These are phyloP conservation scores for Alcedo atthis DNA, from an alignment of 2,797 vertebrate genomes.

Conservation along the genomic window DNA sequence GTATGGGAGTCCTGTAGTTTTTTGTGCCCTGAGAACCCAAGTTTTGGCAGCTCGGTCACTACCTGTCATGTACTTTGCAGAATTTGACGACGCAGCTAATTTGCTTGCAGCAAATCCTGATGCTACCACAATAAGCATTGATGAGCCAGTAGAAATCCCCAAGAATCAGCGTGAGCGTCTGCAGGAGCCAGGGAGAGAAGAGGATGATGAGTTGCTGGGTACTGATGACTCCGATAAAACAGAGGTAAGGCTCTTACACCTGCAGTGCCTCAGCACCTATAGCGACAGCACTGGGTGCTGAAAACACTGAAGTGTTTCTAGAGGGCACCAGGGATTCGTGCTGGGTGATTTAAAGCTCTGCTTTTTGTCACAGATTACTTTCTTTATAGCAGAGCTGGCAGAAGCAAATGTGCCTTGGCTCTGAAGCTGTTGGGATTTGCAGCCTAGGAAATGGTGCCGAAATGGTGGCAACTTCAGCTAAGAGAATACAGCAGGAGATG, in stretches of 20 bases:
- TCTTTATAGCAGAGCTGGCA: fast-evolving
- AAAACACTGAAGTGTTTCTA: neutral
- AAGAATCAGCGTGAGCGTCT: constrained; percentile 71
- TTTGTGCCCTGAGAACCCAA: neutral
- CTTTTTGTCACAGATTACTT: neutral
- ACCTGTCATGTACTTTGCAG: constrained; percentile 70
- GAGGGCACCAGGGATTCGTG: neutral
- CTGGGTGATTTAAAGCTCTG: neutral
- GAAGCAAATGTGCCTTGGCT: neutral
- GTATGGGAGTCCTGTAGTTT: neutral
- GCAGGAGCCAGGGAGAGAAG: constrained; percentile 71
- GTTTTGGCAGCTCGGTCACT: neutral
- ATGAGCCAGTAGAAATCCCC: constrained; percentile 75
- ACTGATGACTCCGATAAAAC: constrained; percentile 86
- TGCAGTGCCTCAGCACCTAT: fast-evolving
- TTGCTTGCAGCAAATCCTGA: constrained; percentile 80
- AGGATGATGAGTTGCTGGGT: constrained; percentile 83
- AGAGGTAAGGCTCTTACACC: constrained; percentile 77
- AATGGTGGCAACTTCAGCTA: neutral
- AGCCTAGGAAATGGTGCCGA: neutral
- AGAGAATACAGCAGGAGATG: neutral
- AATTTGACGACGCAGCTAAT: constrained; percentile 88
- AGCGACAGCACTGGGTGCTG: neutral
- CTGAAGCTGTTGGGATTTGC: neutral
- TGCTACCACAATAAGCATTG: constrained; percentile 86